Percentiles rank a stretch among this genome's conserved stretches.
These are phyloP conservation scores for Mus caroli DNA, from an alignment of 2,797 vertebrate species.

Conservation along the genomic window DNA sequence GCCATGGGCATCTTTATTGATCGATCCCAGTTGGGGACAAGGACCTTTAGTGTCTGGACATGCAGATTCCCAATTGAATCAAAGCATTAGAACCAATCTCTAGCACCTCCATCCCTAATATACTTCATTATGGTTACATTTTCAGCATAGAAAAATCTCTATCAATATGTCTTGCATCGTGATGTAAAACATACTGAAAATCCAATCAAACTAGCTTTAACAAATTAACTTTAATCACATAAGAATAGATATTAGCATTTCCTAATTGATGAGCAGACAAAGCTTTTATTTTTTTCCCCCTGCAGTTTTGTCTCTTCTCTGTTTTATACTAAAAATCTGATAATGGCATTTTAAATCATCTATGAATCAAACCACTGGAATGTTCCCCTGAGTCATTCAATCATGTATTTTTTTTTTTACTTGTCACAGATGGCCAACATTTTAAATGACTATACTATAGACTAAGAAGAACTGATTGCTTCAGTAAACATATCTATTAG, in stretches of 20 bases:
- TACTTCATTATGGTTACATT: conserved; percentile 45
- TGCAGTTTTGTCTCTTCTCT: conserved; percentile 33
- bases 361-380: conserved; percentile 47
- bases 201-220: conserved; percentile 50
- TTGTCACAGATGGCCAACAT: background rate
- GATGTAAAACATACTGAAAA: conserved; percentile 49
- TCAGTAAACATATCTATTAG: conserved; percentile 11
- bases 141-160: conserved; percentile 60
- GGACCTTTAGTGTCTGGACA: background rate
- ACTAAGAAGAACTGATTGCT: background rate
- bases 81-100: background rate
- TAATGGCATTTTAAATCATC: conserved; percentile 61
- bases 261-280: conserved; percentile 44
- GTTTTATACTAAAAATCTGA: conserved; percentile 11
- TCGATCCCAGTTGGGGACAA: background rate
- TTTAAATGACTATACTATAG: conserved; percentile 18
- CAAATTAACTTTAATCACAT: conserved; percentile 61
- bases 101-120: background rate
- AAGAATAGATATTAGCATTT: conserved; percentile 42
- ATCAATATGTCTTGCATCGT: conserved; percentile 29
- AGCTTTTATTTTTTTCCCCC: background rate
- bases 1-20: background rate
- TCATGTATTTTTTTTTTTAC: conserved; percentile 65
- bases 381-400: conserved; percentile 46
- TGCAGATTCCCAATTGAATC: background rate